Evolutionary conservation across 2,888 invertebrate genomes (phyloP).

Genomic region (Drosophila kambysellisi): DNA sequence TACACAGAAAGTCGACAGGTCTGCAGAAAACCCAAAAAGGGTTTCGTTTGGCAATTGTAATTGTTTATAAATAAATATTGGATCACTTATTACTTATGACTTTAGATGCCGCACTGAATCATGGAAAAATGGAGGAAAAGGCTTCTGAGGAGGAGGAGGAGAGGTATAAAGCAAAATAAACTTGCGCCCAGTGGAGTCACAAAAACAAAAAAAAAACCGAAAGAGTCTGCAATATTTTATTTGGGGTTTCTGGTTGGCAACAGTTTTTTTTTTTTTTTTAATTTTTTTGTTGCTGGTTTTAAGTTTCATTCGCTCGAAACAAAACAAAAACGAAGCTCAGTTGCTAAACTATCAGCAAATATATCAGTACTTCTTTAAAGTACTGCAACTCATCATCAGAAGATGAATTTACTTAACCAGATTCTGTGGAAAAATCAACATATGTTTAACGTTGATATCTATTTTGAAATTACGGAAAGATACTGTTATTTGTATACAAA

Average conservation of each 20-base stretch:
- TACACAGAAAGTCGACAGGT: conserved; percentile 14
- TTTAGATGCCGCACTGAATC: conserved; percentile 17
- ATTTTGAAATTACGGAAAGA: not conserved
- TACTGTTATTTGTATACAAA: not conserved
- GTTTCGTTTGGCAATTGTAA: conserved; percentile 9
- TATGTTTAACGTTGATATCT: not conserved
- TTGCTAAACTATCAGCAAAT: conserved; percentile 13
- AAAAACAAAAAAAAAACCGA: not conserved
- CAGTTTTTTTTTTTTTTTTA: not conserved
- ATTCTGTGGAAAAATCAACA: not conserved
- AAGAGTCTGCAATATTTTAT: conserved; percentile 5
- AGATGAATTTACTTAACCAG: not conserved
- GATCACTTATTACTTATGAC: conserved; percentile 5
- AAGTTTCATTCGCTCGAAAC: conserved; percentile 36
- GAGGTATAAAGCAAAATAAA: not conserved
- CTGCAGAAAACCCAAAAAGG: not conserved
- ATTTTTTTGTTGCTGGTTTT: conserved; percentile 11
- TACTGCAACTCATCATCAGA: not conserved
- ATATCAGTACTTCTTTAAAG: conserved; percentile 12
- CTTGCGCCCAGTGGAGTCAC: conserved; percentile 27
- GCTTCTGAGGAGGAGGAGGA: not conserved
- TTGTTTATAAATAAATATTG: conserved; percentile 46
- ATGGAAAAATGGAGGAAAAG: not conserved
- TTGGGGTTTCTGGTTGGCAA: conserved; percentile 2
- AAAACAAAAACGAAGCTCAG: not conserved